phyloP scores from a whole-genome alignment of 2,797 vertebrate species.

The Eulemur albifrons region DNA sequence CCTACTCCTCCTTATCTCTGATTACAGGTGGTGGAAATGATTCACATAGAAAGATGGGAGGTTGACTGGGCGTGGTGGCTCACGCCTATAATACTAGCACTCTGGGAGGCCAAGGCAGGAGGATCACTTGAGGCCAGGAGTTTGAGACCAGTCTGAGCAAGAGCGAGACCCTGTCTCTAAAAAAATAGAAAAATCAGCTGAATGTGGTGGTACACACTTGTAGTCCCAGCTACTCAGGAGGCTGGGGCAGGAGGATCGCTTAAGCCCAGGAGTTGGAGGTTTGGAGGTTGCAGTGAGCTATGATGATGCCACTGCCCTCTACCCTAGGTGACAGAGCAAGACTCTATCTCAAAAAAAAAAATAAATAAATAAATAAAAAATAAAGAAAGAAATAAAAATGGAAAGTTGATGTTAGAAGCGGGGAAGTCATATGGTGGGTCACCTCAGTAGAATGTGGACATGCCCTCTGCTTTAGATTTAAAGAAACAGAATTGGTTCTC shows the following conservation, averaged over 20 bases:
- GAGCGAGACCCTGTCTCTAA: no score
- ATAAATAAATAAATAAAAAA: no score
- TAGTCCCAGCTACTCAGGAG: not conserved
- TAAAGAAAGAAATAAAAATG: not conserved
- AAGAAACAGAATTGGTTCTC: not conserved
- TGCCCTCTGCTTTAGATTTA: not conserved
- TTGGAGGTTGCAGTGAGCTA: not conserved
- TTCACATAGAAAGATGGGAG: not conserved
- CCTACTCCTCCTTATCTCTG: not conserved
- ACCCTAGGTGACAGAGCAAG: not conserved
- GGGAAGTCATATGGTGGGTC: accelerated
- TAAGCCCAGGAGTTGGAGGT: not conserved
- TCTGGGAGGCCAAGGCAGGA: not conserved
- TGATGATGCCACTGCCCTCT: not conserved
- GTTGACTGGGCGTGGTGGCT: not conserved
- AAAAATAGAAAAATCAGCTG: not conserved
- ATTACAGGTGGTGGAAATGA: not conserved
- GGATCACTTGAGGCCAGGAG: not conserved
- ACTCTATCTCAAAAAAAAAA: not conserved
- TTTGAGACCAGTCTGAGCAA: not conserved
- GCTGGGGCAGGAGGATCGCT: not conserved
- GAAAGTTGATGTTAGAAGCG: not conserved
- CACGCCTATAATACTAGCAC: not conserved
- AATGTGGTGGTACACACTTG: not conserved
- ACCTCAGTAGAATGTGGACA: not conserved